Evolutionary conservation across 2,888 invertebrate species (phyloP).

Genomic region (Lycophotia porphyrea): DNA sequence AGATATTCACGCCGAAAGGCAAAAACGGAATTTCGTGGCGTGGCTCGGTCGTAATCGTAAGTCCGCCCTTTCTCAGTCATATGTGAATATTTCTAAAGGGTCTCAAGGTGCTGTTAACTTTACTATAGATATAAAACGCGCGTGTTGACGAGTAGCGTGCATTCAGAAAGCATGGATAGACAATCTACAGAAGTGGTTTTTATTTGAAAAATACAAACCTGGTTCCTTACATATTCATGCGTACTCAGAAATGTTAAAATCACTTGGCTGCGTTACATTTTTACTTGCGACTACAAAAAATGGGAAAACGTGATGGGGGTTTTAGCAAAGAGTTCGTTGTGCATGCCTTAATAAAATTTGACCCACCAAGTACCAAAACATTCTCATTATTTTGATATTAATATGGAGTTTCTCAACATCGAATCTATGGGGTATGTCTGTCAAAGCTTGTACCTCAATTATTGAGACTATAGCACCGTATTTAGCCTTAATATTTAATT

Average conservation of each 20-base stretch:
- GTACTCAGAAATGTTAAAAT: constrained; percentile 18
- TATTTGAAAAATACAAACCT: constrained; percentile 30
- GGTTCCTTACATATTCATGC: constrained; percentile 11
- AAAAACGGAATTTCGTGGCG: constrained; percentile 59
- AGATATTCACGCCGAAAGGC: constrained; percentile 63
- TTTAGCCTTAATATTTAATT: too few relatives aligned
- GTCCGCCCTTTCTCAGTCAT: constrained; percentile 42
- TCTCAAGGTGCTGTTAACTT: constrained; percentile 44
- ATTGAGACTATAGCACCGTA: too few relatives aligned
- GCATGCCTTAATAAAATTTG: constrained; percentile 3
- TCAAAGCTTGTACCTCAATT: too few relatives aligned
- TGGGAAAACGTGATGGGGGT: neutral
- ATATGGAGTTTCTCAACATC: constrained; percentile 63
- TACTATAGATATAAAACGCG: constrained; percentile 42
- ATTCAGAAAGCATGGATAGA: constrained; percentile 22
- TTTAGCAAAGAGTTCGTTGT: constrained; percentile 6
- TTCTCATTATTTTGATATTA: constrained; percentile 54
- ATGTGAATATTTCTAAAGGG: constrained; percentile 55
- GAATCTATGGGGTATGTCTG: too few relatives aligned
- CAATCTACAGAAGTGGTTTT: constrained; percentile 45
- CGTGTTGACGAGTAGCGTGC: constrained; percentile 17
- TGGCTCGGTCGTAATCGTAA: constrained; percentile 52
- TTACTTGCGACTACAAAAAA: constrained; percentile 4
- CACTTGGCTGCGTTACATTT: constrained; percentile 10
- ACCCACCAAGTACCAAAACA: neutral